These are phyloP conservation scores for Scaeva pyrastri DNA, from an alignment of 2,888 invertebrate genomes.

Conservation along the genomic window DNA sequence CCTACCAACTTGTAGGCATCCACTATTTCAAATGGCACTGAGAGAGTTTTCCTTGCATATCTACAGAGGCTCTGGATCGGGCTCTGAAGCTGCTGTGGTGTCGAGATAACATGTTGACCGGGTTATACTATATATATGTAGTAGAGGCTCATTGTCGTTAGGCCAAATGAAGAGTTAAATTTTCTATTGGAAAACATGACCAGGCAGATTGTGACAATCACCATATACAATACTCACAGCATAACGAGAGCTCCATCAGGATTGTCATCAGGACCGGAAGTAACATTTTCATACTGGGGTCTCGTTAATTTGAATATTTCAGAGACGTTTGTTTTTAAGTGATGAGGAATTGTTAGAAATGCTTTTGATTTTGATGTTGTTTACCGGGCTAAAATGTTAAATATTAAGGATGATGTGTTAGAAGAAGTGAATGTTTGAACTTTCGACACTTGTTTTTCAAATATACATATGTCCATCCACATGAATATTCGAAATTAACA, in stretches of 20 bases:
- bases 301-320: slow-evolving; percentile 67
- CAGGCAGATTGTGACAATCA: slow-evolving; percentile 57
- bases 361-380: slow-evolving; percentile 12
- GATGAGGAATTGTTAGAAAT: slow-evolving; percentile 10
- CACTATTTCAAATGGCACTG: not conserved
- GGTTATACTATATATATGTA: too few relatives aligned
- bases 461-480: too few relatives aligned
- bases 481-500: too few relatives aligned
- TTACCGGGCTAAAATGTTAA: too few relatives aligned
- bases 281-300: slow-evolving; percentile 46
- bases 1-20: too few relatives aligned
- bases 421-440: too few relatives aligned
- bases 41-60: not conserved
- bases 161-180: slow-evolving; percentile 66
- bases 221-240: slow-evolving; percentile 6
- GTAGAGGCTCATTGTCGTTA: slow-evolving; percentile 46
- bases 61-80: not conserved
- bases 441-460: too few relatives aligned
- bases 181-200: slow-evolving; percentile 54
- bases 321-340: slow-evolving; percentile 20
- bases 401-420: too few relatives aligned
- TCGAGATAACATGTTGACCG: slow-evolving; percentile 49
- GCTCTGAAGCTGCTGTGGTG: slow-evolving; percentile 33
- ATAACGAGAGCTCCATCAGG: too few relatives aligned
- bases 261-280: slow-evolving; percentile 8